Percentiles rank a stretch among this genome's conserved stretches.
These are phyloP conservation scores for Junco hyemalis DNA, from an alignment of 2,113 vertebrate genomes.

Conservation along the genomic window DNA sequence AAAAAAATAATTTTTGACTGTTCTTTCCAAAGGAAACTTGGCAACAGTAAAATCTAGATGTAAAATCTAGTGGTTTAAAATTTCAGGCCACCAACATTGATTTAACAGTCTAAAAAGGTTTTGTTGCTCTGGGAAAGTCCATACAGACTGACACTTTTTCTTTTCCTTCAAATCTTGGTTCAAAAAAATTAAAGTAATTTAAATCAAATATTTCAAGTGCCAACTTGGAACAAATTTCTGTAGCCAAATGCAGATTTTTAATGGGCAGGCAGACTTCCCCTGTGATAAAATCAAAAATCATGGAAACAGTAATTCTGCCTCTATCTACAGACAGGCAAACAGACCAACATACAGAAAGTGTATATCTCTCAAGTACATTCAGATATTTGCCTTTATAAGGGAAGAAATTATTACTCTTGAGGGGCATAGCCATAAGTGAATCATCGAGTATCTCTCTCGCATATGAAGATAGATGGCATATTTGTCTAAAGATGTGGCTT, in stretches of 20 bases:
- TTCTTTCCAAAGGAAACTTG: conserved; percentile 52
- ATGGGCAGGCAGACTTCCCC: not conserved
- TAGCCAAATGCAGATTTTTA: not conserved
- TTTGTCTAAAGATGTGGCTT: not conserved
- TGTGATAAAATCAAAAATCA: not conserved
- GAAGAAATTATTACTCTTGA: not conserved
- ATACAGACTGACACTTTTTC: not conserved
- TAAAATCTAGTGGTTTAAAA: conserved; percentile 22
- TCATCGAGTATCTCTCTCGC: not conserved
- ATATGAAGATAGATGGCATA: conserved; percentile 5
- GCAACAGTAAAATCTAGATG: conserved; percentile 1
- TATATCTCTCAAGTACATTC: not conserved
- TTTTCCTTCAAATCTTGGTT: not conserved
- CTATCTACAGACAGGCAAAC: not conserved
- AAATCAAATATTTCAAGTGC: not conserved
- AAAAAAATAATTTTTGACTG: not conserved
- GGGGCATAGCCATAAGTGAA: not conserved
- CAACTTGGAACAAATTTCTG: not conserved
- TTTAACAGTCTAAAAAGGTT: not conserved
- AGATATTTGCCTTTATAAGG: not conserved
- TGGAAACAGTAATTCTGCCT: not conserved
- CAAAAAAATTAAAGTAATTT: not conserved
- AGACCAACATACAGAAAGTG: not conserved
- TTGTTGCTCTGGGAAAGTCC: not conserved
- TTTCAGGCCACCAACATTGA: conserved; percentile 47